Conservation (phyloP, 2,888 invertebrate genomes). For the Trichopria drosophilae region DNA sequence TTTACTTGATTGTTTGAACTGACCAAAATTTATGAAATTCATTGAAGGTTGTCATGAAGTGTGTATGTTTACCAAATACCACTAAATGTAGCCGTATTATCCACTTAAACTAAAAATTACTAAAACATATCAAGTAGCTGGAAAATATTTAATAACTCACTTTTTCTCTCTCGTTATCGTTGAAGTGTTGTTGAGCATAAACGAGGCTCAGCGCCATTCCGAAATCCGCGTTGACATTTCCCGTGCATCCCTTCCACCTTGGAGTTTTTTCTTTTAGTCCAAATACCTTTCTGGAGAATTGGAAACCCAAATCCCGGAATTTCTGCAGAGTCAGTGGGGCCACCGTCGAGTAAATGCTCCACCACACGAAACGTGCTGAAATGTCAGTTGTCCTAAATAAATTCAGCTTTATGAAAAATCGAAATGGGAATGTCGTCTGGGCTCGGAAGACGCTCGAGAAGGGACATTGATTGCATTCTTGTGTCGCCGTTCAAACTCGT, state of each 20-base stretch:
- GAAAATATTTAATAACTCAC: too few species aligned
- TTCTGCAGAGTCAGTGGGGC: constrained; percentile 65
- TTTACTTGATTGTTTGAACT: too few species aligned
- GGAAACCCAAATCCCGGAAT: constrained; percentile 67
- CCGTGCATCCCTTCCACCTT: constrained; percentile 68
- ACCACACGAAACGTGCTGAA: constrained; percentile 72
- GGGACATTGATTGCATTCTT: too few species aligned
- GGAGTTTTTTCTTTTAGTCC: constrained; percentile 68
- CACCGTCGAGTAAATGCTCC: constrained; percentile 70
- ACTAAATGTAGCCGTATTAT: too few species aligned
- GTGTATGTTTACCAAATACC: too few species aligned
- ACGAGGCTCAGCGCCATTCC: constrained; percentile 69
- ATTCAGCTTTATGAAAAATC: constrained; percentile 25
- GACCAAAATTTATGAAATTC: too few species aligned
- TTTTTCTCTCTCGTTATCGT: constrained; percentile 64
- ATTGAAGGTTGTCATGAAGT: too few species aligned
- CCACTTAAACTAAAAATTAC: too few species aligned
- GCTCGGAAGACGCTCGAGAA: too few species aligned
- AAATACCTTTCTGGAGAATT: constrained; percentile 68
- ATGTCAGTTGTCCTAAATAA: constrained; percentile 27
- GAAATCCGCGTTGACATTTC: constrained; percentile 68
- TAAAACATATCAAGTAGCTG: too few species aligned
- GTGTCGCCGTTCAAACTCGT: too few species aligned
- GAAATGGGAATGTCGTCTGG: constrained; percentile 31
- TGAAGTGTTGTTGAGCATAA: constrained; percentile 67